Conservation (phyloP, 92 coral and sea anemone genomes). For the Parazoanthus atlanticus region DNA sequence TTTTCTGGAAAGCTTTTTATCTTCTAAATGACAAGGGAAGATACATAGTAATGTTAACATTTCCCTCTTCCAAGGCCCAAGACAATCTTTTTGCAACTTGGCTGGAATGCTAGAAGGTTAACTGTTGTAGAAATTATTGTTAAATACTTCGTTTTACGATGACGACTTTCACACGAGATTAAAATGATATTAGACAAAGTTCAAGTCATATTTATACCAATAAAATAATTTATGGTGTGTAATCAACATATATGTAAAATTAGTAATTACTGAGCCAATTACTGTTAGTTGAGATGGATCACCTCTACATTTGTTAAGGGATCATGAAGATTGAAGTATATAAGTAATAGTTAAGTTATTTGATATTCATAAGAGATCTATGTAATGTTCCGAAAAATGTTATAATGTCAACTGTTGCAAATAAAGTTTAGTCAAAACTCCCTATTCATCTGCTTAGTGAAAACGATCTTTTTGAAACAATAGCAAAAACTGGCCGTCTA, state of each 20-base stretch:
- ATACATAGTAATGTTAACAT: not conserved
- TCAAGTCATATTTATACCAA: not conserved
- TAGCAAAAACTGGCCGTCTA: no score
- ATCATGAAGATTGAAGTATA: not conserved
- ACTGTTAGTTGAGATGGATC: not conserved
- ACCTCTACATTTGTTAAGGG: not conserved
- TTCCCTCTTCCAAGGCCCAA: not conserved
- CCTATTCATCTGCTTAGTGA: not conserved
- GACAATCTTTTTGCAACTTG: not conserved
- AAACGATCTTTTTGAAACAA: no score
- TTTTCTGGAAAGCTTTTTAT: not conserved
- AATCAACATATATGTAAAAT: not conserved
- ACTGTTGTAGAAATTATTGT: not conserved
- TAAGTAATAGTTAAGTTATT: slow-evolving; percentile 14
- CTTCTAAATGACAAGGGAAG: not conserved
- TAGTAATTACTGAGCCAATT: not conserved
- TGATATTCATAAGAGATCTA: not conserved
- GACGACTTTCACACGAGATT: not conserved
- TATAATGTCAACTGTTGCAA: not conserved
- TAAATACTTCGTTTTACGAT: no score
- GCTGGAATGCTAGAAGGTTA: not conserved
- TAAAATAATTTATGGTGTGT: no score
- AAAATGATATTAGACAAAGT: not conserved
- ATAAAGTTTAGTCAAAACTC: not conserved
- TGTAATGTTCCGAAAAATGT: slow-evolving; percentile 10